These are phyloP conservation scores for Apis florea DNA, from an alignment of 1,140 invertebrate genomes.

Conservation along the genomic window DNA sequence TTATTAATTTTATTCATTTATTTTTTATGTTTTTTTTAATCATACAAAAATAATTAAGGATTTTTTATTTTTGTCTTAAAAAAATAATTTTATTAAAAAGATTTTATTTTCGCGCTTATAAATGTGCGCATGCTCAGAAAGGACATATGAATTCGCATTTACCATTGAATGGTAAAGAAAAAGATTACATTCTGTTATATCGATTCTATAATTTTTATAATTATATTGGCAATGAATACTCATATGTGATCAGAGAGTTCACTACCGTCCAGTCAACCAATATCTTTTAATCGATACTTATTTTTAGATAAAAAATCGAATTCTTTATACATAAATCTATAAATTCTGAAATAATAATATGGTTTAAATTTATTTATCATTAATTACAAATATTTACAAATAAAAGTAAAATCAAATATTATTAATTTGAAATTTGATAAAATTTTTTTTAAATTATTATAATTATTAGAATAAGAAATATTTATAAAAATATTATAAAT, in stretches of 20 bases:
- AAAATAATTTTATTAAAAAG: not conserved
- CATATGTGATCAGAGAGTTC: not conserved
- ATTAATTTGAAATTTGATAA: conserved; percentile 2
- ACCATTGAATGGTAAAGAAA: not conserved
- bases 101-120: not conserved
- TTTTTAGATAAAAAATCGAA: conserved; percentile 4
- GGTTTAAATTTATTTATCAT: conserved; percentile 33
- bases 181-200: not conserved
- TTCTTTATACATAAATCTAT: not conserved
- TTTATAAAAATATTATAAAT: not conserved
- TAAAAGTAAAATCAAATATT: not conserved
- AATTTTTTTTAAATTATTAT: no score
- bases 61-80: not conserved
- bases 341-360: conserved; percentile 8
- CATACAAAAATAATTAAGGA: not conserved
- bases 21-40: not conserved
- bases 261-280: conserved; percentile 1
- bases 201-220: not conserved
- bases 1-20: not conserved
- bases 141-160: rapidly evolving
- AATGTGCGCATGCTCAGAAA: not conserved
- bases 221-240: not conserved
- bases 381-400: not conserved
- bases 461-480: not conserved
- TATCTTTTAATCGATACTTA: not conserved